These are phyloP conservation scores for Drosophila borealis DNA, from an alignment of 2,888 invertebrate genomes.

Conservation along the genomic window DNA sequence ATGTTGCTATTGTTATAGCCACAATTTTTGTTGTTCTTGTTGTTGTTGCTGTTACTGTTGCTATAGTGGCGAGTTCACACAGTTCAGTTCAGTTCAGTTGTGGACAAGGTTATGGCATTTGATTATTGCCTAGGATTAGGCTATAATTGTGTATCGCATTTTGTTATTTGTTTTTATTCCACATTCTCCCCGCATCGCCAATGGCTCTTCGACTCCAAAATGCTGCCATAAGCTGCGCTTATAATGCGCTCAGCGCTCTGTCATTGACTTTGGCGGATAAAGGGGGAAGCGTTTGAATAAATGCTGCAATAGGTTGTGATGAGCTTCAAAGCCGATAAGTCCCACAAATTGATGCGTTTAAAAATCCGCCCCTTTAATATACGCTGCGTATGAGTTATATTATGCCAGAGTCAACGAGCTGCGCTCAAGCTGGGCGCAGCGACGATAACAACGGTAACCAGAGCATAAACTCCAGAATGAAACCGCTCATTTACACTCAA, in stretches of 20 bases:
- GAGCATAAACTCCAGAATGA: slow-evolving; percentile 34
- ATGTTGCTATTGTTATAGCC: slow-evolving; percentile 55
- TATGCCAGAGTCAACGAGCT: neutral
- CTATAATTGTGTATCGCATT: slow-evolving; percentile 76
- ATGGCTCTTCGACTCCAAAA: slow-evolving; percentile 1
- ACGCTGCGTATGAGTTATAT: slow-evolving; percentile 32
- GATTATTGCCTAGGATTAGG: slow-evolving; percentile 75
- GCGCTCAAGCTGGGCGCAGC: neutral
- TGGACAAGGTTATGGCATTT: slow-evolving; percentile 65
- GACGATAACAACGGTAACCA: neutral
- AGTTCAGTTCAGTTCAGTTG: slow-evolving; percentile 32
- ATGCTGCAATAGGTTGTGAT: slow-evolving; percentile 49
- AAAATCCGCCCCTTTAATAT: slow-evolving; percentile 28
- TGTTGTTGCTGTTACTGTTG: slow-evolving; percentile 14
- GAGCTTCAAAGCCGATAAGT: slow-evolving; percentile 51
- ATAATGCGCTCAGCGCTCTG: slow-evolving; percentile 18
- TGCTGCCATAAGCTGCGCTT: slow-evolving; percentile 30
- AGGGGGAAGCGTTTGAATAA: neutral
- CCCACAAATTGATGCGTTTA: slow-evolving; percentile 35
- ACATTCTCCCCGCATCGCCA: slow-evolving; percentile 25
- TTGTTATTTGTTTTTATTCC: slow-evolving; percentile 68
- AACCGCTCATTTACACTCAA: slow-evolving; percentile 39
- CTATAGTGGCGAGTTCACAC: slow-evolving; percentile 48
- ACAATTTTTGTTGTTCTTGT: slow-evolving; percentile 14
- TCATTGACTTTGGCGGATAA: slow-evolving; percentile 8